A percentile compares a stretch with the other conserved stretches of the same genome.
Evolutionary conservation across 1,140 invertebrate species (phyloP).

Genomic region (Caerostris extrusa): DNA sequence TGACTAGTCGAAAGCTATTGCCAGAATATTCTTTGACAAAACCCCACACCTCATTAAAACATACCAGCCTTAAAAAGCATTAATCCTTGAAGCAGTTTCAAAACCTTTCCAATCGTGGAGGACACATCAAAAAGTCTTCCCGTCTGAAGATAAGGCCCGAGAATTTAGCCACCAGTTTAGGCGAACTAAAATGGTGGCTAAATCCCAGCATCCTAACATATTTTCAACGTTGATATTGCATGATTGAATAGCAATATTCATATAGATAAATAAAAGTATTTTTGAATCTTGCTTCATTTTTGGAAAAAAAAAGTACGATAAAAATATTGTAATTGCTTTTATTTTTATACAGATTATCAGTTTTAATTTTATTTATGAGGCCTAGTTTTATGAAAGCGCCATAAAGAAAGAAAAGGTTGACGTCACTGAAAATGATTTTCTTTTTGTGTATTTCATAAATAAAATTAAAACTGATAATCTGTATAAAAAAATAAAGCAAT

Average conservation of each 20-base stretch:
- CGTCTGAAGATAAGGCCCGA: neutral
- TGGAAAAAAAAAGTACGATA: no score
- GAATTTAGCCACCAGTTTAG: constrained; percentile 11
- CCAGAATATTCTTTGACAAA: neutral
- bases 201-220: no score
- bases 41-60: constrained; percentile 50
- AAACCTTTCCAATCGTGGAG: neutral
- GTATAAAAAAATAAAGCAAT: no score
- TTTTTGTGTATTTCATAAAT: neutral
- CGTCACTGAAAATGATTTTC: constrained; percentile 53
- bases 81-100: neutral
- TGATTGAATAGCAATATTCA: no score
- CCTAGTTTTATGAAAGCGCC: no score
- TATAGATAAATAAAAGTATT: no score
- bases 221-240: neutral
- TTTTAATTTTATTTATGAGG: no score
- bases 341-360: no score
- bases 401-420: constrained; percentile 10
- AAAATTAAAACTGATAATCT: no score
- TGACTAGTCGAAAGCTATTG: neutral
- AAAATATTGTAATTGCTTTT: no score
- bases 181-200: no score
- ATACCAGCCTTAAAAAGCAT: neutral
- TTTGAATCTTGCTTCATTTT: no score
- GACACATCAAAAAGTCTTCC: neutral